Conservation (phyloP, 2,113 vertebrate species). For the Podarcis cretensis region DNA sequence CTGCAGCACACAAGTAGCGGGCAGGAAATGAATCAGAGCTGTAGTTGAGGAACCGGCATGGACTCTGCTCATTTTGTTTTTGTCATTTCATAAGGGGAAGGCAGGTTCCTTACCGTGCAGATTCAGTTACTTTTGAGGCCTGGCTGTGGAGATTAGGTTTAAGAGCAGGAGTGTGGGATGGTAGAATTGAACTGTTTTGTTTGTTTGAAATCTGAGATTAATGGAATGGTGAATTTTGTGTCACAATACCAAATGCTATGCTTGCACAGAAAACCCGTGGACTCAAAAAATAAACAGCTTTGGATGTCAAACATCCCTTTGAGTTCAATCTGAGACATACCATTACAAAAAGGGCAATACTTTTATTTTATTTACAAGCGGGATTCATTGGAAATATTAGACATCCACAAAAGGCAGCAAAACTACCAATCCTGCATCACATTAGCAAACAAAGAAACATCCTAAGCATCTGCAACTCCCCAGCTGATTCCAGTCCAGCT, state of each 20-base stretch:
- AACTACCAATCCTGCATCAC: not conserved
- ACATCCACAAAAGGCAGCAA: not conserved
- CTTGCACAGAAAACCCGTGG: not conserved
- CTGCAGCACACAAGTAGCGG: not conserved
- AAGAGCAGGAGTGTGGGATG: not conserved
- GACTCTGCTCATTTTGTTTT: not conserved
- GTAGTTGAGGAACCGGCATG: not conserved
- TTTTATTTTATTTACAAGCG: not conserved
- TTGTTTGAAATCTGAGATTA: not conserved
- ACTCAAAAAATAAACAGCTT: not conserved
- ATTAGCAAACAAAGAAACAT: not conserved
- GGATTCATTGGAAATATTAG: not conserved
- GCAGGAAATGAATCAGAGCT: not conserved
- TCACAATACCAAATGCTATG: not conserved
- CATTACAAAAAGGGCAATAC: not conserved
- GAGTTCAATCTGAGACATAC: not conserved
- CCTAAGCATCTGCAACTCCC: not conserved
- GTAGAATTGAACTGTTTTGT: not conserved
- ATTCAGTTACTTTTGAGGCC: not conserved
- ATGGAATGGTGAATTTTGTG: not conserved
- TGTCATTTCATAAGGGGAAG: not conserved
- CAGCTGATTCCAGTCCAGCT: not conserved
- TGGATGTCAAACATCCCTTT: not conserved
- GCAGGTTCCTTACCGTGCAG: not conserved
- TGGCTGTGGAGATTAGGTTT: not conserved